phyloP scores from a whole-genome alignment of 2,113 vertebrate genomes.

The Mionectes macconnelli region DNA sequence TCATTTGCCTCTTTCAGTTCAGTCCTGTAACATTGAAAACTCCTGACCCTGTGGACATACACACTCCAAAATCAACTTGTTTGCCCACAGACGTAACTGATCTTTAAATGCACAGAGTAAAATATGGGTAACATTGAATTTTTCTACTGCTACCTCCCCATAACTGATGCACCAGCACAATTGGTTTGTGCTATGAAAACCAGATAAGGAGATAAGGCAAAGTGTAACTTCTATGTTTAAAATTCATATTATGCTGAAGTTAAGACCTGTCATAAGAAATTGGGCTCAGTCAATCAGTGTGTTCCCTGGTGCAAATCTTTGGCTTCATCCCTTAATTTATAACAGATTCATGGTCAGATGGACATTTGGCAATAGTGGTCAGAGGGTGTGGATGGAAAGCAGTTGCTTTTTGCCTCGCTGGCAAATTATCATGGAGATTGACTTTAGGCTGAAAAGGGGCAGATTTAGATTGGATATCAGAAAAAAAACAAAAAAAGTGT shows the following conservation, averaged over 20 bases:
- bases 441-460: background rate
- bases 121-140: background rate
- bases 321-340: background rate
- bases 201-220: background rate
- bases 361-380: background rate
- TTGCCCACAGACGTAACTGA: background rate
- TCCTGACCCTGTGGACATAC: background rate
- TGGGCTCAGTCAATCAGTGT: background rate
- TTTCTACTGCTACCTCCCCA: background rate
- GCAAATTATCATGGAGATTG: background rate
- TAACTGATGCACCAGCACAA: background rate
- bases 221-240: background rate
- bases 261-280: background rate
- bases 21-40: background rate
- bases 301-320: background rate
- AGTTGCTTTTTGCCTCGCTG: background rate
- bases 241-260: background rate
- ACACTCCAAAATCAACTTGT: background rate
- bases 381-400: background rate
- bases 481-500: fast-evolving
- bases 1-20: background rate
- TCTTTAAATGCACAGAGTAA: background rate
- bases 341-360: background rate
- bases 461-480: background rate
- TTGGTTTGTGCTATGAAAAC: background rate